Conservation (phyloP, 2,113 vertebrate species). For the Cephalophus harveyi region DNA sequence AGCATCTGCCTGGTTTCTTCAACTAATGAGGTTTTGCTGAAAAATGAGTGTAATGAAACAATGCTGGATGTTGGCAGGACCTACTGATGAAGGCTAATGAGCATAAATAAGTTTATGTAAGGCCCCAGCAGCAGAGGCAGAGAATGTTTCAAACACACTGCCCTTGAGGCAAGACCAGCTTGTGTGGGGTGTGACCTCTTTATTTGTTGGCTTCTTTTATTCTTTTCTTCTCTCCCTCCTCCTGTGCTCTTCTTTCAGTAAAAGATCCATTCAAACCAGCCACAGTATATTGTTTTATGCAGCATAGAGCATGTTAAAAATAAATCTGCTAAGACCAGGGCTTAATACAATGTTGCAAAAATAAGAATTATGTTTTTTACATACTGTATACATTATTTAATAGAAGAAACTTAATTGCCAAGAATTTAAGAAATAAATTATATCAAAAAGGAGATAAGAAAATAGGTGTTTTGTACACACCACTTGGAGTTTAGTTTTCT, state of each 20-base stretch:
- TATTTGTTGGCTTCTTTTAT: not conserved
- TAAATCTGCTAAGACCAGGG: not conserved
- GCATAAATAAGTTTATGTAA: not conserved
- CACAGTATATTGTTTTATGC: not conserved
- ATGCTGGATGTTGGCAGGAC: slow-evolving; percentile 17
- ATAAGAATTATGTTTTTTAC: not conserved
- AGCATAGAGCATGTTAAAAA: not conserved
- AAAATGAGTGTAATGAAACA: slow-evolving; percentile 56
- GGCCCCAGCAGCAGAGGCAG: not conserved
- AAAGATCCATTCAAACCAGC: not conserved
- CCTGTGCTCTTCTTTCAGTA: not conserved
- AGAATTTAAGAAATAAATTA: not conserved
- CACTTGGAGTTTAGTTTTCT: not conserved
- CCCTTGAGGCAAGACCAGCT: not conserved
- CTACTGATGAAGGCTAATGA: slow-evolving; percentile 38
- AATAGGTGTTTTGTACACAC: not conserved
- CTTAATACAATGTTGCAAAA: not conserved
- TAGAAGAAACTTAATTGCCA: not conserved
- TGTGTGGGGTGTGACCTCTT: not conserved
- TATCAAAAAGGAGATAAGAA: not conserved
- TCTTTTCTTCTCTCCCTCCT: not conserved
- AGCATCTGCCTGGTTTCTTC: slow-evolving; percentile 50
- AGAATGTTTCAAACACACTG: not conserved
- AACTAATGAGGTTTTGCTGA: slow-evolving; percentile 60
- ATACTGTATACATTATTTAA: not conserved